Base-by-base conservation (phyloP, 2,113 vertebrate species). In the Silurus meridionalis region DNA sequence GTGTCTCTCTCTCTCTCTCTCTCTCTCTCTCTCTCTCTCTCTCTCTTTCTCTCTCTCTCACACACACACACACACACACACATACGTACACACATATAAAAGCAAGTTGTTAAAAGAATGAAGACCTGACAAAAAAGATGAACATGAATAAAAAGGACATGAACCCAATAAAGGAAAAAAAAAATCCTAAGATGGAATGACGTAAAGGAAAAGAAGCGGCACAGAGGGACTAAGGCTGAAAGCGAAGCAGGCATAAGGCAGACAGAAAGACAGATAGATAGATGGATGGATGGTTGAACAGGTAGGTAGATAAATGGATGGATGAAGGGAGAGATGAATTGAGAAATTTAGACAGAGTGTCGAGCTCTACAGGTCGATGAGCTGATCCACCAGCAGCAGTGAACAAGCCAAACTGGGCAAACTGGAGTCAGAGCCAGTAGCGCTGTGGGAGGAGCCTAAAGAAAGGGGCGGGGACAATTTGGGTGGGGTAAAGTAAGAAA, bases 361-460 rank as follows among this genome's bases (percentile, higher is more conserved):
- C 90, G 25, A 15, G 89, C 82, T 89, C 96, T 99, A 99, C 96
- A 99, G 97, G 96, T 99, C 98, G 97, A 99, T 99, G 94, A 99
- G 98, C 97, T 99, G 98, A 95, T 99, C 98, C 97, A 99, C 97
- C 96, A 99, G 96, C 95, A 99, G 96, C 91, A 99, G 95, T 95
- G 98, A 98, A 95, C 97, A 97, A 94, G 97, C 97, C 97, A 99
- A 96, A 96, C 95, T 98, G 95, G 98, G 97, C 95, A 99, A 96
- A 95, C 97, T 98, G 96, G 97, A 96, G 93, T 99, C 98, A 95
- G 98, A 97, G 95, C 97, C 97, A 96, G 97, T 98, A 97, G 97
- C 99, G 96, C 97, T 99, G 97, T 97, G 98, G 94, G 98, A 97
- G 96, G 98, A 97, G 95, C 97, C 97, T 97, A 97, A 97, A 97